Evolutionary conservation across 2,797 vertebrate genomes (phyloP).

Genomic region (Pangasius krempfi): DNA sequence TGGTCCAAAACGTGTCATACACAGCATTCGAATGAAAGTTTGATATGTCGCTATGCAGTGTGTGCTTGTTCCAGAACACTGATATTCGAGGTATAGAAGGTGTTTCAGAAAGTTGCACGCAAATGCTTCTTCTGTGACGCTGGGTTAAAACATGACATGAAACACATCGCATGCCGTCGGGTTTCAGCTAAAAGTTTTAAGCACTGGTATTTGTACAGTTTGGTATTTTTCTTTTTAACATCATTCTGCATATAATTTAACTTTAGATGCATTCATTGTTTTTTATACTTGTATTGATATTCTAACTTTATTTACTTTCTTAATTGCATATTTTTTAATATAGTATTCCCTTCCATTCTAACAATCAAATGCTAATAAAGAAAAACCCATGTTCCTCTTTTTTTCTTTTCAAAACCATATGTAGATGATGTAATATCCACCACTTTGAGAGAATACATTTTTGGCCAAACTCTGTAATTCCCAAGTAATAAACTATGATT

Average conservation of each 20-base stretch:
- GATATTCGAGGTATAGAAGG: not conserved
- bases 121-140: not conserved
- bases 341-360: not conserved
- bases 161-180: not conserved
- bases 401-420: not conserved
- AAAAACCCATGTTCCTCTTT: not conserved
- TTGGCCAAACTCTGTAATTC: not conserved
- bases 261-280: not conserved
- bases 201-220: not conserved
- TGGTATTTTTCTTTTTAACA: not conserved
- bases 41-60: not conserved
- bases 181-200: not conserved
- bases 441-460: not conserved
- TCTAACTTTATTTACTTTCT: not conserved
- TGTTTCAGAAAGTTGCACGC: not conserved
- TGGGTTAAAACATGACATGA: not conserved
- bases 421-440: not conserved
- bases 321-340: not conserved
- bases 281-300: not conserved
- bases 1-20: not conserved
- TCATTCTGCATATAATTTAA: not conserved
- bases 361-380: not conserved
- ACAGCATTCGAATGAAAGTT: not conserved
- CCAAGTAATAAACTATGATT: not conserved
- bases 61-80: not conserved